Percentiles rank a stretch among this genome's conserved stretches.
Conservation (phyloP, 2,888 invertebrate genomes). For the Unio delphinus region DNA sequence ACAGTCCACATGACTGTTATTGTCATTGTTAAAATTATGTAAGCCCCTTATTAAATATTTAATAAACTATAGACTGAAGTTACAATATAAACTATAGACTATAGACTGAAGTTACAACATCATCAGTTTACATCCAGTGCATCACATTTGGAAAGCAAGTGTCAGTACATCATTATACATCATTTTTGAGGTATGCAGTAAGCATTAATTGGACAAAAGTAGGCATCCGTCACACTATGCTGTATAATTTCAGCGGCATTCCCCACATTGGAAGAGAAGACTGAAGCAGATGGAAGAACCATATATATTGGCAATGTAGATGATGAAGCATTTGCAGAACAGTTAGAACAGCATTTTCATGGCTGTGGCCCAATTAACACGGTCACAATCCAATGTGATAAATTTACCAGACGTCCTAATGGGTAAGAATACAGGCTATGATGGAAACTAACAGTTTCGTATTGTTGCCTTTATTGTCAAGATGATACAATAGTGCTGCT, state of each 20-base stretch:
- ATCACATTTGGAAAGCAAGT: too few relatives aligned
- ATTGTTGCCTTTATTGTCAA: slow-evolving; percentile 1
- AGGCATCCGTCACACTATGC: background rate
- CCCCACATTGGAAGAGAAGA: slow-evolving; percentile 95
- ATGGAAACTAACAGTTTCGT: background rate
- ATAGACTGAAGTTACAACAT: too few relatives aligned
- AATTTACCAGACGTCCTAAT: slow-evolving; percentile 98
- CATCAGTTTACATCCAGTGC: too few relatives aligned
- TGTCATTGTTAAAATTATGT: too few relatives aligned
- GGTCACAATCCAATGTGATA: slow-evolving; percentile 99
- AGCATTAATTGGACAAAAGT: too few relatives aligned
- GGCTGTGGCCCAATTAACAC: slow-evolving; percentile 99
- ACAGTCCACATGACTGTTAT: too few relatives aligned
- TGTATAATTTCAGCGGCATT: slow-evolving; percentile 78
- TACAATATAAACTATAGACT: too few relatives aligned
- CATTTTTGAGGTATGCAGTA: too few relatives aligned
- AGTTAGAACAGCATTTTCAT: slow-evolving; percentile 98
- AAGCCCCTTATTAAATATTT: too few relatives aligned
- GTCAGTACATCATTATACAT: too few relatives aligned
- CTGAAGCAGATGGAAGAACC: slow-evolving; percentile 96
- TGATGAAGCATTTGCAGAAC: slow-evolving; percentile 98
- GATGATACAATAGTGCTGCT: background rate
- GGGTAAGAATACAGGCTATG: slow-evolving; percentile 75
- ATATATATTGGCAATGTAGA: slow-evolving; percentile 88
- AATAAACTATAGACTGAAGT: too few relatives aligned